Evolutionary conservation across 2,888 invertebrate species (phyloP), one percentile per base, ranked within the genome.

Genomic region (Mythimna impura): DNA sequence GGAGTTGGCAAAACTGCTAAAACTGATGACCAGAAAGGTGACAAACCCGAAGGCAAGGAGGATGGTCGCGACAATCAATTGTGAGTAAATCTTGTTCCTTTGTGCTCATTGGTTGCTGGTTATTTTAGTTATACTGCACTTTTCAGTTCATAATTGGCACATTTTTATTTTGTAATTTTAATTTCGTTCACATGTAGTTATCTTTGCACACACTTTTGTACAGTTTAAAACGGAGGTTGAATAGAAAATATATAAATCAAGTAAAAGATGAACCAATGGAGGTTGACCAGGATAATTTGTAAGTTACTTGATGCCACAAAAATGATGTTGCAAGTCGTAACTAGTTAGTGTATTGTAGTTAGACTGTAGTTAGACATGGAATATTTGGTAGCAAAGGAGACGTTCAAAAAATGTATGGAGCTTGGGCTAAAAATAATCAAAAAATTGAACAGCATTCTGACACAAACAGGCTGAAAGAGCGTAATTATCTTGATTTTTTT

Each of bases 31-130:
- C 94, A 93, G 90, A 91, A 94, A 78, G 91, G 94, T 66, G 90
- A 96, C 79, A 96, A 97, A 78, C 96, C 97, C 0, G 96, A 97
- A 62, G 95, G 96, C 8, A 97, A 97, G 80, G 97, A 98, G 89
- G 98, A 98, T 83, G 98, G 98, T 87, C 97, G 99, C 54, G 98
- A 98, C 92, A 98, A 98, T 90, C 98, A 97, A 90, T 94, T 98
- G 97, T 98, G 89, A 97, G 97, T 96, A 78, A 52, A 47, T 64
- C 8, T 57, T 50, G 10, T 66, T 58, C 1, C 9, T 20, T 25
- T 36, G 7, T 60, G 3, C 36, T 50, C 10, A 67, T n/a, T 50
- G 9, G n/a, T 68, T 57, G 9, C 9, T 58, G 69, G 22, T 55
- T 34, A 50, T 57, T 61, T 57, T 67, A 22, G 22, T 40, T 30